phyloP scores from a whole-genome alignment of 1,140 invertebrate species.

The Aphelenchoides fujianensis region DNA sequence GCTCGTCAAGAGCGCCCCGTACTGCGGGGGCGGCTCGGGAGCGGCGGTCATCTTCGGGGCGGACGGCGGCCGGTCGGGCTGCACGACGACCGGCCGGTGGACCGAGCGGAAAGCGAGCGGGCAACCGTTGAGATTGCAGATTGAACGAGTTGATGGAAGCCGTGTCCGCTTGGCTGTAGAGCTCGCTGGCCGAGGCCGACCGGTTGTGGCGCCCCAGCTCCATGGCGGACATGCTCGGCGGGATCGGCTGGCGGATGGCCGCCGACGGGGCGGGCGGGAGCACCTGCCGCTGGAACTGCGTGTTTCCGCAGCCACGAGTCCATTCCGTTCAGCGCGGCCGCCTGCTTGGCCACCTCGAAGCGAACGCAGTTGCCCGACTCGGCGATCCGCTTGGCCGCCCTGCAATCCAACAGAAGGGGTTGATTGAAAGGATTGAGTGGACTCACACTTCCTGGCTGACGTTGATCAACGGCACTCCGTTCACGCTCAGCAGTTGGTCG shows the following conservation, averaged over 20 bases:
- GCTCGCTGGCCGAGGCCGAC: constrained; percentile 33
- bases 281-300: not conserved
- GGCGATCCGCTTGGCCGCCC: constrained; percentile 90
- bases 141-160: constrained; percentile 4
- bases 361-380: constrained; percentile 86
- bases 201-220: constrained; percentile 25
- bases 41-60: not conserved
- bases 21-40: constrained; percentile 1
- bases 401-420: constrained; percentile 68
- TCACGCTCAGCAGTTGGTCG: constrained; percentile 92
- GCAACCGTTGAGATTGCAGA: constrained; percentile 22
- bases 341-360: constrained; percentile 92
- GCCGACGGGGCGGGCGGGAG: not conserved
- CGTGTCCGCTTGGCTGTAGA: constrained; percentile 29
- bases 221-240: not conserved
- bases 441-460: constrained; percentile 95
- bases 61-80: constrained; percentile 24
- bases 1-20: constrained; percentile 9
- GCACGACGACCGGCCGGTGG: constrained; percentile 26
- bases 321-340: constrained; percentile 90
- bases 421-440: too few species aligned
- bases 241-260: not conserved
- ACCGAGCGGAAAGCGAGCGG: constrained; percentile 32
- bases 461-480: constrained; percentile 89
- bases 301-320: constrained; percentile 36